Base-by-base conservation (phyloP, 2,888 invertebrate genomes). In the Exocentrus adspersus region DNA sequence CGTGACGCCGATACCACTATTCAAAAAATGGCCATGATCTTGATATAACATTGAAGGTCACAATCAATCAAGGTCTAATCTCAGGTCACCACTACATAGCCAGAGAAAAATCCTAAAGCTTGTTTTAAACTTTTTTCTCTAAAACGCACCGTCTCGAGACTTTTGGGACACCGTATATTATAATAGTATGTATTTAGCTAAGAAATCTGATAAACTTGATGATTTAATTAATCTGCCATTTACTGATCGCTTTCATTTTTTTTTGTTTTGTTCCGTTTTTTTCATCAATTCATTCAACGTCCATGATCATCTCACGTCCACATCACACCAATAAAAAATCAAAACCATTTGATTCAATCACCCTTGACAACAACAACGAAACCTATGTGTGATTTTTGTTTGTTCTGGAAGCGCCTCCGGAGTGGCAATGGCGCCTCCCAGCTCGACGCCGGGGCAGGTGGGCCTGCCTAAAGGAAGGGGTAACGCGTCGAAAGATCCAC, bases 391-490 rank as follows among this genome's bases (percentile, higher is more conserved):
- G 79, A 80, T 75, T 77, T 82, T 81, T 80, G 74, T 82, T 82
- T 81, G 79, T 83, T 81, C 80, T 82, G 82, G 82, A 83, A 84
- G 84, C 82, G 83, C 83, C 81, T 81, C 82, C 80, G 82, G 80
- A 79, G 82, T 80, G 78, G 82, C 80, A 77, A 82, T 82, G 74
- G 87, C 86, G 56, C 85, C 87, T 79, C 87, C 89, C 67, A 87
- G 87, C 78, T 87, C 88, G 76, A 84, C 86, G 74, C 85, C 84
- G 83, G 59, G 62, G 61, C 80, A 83, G 84, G 81, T 82, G 85
- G 69, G 86, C 76, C 81, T 87, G 83, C 87, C 87, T 85, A 87
- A n/a, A n/a, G n/a, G 88, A 84, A 85, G 87, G 84, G 87, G 84
- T 63, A 82, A 81, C 74, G 81, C 82, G 72, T 81, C 80, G 73